Evolutionary conservation across 2,113 vertebrate species (phyloP).

Genomic region (Spheniscus mendiculus): DNA sequence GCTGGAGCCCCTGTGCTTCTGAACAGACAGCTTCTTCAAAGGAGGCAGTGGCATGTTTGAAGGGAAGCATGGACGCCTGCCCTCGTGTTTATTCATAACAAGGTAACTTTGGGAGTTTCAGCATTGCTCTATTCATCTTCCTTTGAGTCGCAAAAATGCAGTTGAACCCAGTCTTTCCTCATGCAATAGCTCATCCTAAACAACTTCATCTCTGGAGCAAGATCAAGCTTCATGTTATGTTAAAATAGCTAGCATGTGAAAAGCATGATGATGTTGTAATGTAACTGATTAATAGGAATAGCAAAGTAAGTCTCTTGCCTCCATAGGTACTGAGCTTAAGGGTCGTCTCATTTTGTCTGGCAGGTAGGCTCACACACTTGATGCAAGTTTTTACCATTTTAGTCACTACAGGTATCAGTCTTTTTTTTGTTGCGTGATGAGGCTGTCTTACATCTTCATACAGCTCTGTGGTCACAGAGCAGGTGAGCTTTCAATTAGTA

Average conservation of each 20-base stretch:
- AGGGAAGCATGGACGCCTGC: neutral
- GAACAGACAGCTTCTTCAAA: neutral
- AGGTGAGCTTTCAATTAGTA: neutral
- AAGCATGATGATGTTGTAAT: neutral
- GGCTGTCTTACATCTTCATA: neutral
- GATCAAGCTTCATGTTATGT: neutral
- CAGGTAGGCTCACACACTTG: neutral
- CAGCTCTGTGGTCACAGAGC: neutral
- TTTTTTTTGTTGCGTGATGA: neutral
- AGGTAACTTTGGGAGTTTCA: neutral
- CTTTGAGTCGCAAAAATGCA: neutral
- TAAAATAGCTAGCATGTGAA: neutral
- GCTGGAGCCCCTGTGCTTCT: neutral
- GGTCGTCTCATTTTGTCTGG: fast-evolving
- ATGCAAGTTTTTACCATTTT: neutral
- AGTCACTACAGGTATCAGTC: neutral
- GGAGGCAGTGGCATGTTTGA: neutral
- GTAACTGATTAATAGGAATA: neutral
- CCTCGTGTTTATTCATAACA: neutral
- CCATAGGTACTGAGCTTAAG: neutral
- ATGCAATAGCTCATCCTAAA: neutral
- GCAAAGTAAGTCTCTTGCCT: neutral
- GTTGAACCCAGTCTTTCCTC: neutral
- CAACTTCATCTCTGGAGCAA: neutral
- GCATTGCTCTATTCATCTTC: neutral